Conservation (phyloP, 1,140 invertebrate genomes). For the Drosophila santomea region DNA sequence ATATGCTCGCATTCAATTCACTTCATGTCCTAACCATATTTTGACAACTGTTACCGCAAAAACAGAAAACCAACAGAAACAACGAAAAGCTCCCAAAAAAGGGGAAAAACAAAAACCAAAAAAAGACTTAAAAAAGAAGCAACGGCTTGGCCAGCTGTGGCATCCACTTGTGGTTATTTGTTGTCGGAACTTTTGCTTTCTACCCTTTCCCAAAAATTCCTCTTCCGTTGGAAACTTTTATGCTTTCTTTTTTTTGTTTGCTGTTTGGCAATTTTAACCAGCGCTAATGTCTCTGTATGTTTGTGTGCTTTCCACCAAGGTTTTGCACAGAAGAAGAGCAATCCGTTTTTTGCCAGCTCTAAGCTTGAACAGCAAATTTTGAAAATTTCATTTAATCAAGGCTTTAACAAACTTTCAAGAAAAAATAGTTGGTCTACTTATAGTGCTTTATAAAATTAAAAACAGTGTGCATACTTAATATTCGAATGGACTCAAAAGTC, state of each 20-base stretch:
- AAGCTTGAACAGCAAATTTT: slow-evolving; percentile 19
- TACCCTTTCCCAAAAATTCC: slow-evolving; percentile 10
- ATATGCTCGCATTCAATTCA: slow-evolving; percentile 51
- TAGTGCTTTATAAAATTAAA: too few species aligned
- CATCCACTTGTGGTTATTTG: slow-evolving; percentile 80
- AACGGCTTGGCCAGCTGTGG: slow-evolving; percentile 65
- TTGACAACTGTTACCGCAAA: slow-evolving; percentile 81
- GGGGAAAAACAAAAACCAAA: slow-evolving; percentile 19
- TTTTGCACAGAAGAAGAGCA: slow-evolving; percentile 17
- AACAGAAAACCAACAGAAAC: slow-evolving; percentile 60
- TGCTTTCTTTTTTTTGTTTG: slow-evolving; percentile 18
- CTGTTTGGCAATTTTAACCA: slow-evolving; percentile 72
- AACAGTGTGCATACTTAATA: neutral
- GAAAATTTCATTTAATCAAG: slow-evolving; percentile 14
- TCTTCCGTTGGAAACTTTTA: slow-evolving; percentile 40
- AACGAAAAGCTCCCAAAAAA: slow-evolving; percentile 40
- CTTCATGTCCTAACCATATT: slow-evolving; percentile 71
- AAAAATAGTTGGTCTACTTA: too few species aligned
- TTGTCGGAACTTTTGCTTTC: slow-evolving; percentile 78
- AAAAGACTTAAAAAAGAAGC: slow-evolving; percentile 12
- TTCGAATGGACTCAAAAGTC: neutral
- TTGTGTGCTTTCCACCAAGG: slow-evolving; percentile 13
- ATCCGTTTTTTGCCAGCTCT: slow-evolving; percentile 13
- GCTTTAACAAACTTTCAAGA: neutral
- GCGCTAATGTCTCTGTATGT: slow-evolving; percentile 46